These are phyloP conservation scores for Pipistrellus kuhlii DNA, from an alignment of 2,797 vertebrate species.

Conservation along the genomic window DNA sequence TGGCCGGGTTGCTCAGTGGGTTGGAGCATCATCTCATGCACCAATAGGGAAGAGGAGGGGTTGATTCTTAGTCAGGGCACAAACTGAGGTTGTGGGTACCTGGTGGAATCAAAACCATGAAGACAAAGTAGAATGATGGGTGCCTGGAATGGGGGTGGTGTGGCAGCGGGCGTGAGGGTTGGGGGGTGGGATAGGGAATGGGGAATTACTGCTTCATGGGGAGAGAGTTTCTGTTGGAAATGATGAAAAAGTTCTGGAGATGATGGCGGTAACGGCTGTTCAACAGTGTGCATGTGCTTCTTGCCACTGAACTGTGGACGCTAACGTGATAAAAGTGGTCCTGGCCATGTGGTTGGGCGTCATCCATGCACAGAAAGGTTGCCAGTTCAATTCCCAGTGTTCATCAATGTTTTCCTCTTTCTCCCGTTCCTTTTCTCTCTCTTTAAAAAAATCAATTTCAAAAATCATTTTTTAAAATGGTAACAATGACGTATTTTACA, in stretches of 20 bases:
- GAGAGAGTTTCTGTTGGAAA: not conserved
- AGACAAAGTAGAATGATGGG: not conserved
- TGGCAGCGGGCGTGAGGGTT: fast-evolving
- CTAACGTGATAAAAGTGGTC: not conserved
- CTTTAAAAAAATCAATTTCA: not conserved
- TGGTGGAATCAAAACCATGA: not conserved
- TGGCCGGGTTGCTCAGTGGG: not conserved
- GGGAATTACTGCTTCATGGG: not conserved
- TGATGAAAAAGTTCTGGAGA: not conserved
- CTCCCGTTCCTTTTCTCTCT: not conserved
- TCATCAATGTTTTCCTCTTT: not conserved
- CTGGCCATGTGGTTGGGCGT: not conserved
- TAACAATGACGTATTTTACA: not conserved
- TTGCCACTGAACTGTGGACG: not conserved
- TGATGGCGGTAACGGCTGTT: fast-evolving
- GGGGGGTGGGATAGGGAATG: too few species aligned
- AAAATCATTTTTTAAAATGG: not conserved
- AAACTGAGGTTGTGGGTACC: not conserved
- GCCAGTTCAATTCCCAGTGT: not conserved
- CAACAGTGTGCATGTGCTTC: too few species aligned
- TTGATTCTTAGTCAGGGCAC: not conserved
- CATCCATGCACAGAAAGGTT: not conserved
- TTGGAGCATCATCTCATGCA: not conserved
- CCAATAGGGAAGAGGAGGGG: fast-evolving
- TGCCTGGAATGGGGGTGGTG: not conserved